Percentiles rank a stretch among this genome's conserved stretches.
Evolutionary conservation across 2,113 vertebrate genomes (phyloP).

Genomic region (Glaucomys volans): DNA sequence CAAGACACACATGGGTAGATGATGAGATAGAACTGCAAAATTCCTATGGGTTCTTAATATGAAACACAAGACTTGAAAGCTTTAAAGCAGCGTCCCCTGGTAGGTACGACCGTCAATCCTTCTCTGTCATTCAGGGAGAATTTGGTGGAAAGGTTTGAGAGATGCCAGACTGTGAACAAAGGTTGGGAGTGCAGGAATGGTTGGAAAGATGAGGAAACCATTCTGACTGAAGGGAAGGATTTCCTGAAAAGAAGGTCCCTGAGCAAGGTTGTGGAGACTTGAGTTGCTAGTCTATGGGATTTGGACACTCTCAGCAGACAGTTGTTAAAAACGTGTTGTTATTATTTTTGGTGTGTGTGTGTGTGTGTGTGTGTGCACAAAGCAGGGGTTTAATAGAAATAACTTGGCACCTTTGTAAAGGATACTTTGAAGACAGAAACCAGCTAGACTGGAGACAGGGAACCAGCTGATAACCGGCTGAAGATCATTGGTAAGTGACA

Average conservation of each 20-base stretch:
- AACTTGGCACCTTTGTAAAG: background rate
- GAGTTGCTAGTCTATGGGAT: background rate
- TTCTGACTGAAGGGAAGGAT: background rate
- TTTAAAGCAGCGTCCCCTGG: background rate
- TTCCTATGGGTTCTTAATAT: background rate
- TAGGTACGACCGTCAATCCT: too few relatives aligned
- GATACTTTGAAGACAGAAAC: background rate
- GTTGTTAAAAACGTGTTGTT: background rate
- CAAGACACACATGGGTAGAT: background rate
- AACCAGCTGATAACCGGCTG: background rate
- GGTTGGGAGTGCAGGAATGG: too few relatives aligned
- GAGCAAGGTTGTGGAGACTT: background rate
- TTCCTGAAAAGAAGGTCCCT: background rate
- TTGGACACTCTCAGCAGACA: background rate
- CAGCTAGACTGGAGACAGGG: background rate
- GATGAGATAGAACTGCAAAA: background rate
- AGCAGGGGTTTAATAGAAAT: background rate
- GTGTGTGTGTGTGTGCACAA: background rate
- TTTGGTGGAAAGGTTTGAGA: background rate
- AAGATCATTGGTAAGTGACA: background rate
- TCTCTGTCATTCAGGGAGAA: background rate
- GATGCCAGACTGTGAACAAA: background rate
- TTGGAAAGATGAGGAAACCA: background rate
- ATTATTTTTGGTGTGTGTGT: too few relatives aligned
- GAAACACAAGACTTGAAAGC: background rate